Base-by-base conservation (phyloP, 37 sponge, comb jelly and placozoan species). In the Beroe ovata region DNA sequence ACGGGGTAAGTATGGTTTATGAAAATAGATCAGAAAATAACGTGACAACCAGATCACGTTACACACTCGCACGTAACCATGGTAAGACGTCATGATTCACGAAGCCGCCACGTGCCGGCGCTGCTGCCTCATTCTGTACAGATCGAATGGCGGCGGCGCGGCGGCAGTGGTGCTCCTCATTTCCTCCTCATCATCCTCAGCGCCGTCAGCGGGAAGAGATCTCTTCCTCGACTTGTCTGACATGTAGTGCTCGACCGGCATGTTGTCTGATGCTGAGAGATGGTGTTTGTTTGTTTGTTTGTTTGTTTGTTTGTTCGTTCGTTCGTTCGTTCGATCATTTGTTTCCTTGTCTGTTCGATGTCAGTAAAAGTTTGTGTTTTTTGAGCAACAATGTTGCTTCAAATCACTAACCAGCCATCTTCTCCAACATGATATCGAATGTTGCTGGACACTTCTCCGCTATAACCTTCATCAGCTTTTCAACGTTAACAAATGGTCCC, bases 401-500 rank as follows among this genome's bases (percentile, higher is more conserved):
- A n/a, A n/a, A n/a, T n/a, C n/a, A n/a, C n/a, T 25, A 23, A 77
- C 54, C 84, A 23, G 84, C 84, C 84, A 77, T 77, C 84, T 23
- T 8, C 84, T 77, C 84, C 1, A 77, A 26, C 84, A 77, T 77
- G 26, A 22, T 2, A 22, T 77, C 84, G 19, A 77, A 40, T 1
- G 84, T 42, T 19, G 35, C 14, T 25, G 64, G 89, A 60, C 63
- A 89, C 39, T 89, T 89, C 39, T 90, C 62, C 36, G 60, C 89
- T 11, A 97, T 64, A 20, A 90, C 38, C 28, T 89, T 60, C 38
- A 95, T 88, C 38, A 97, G 91, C 30, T 95, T 92, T 71, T 94
- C 93, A 14, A 97, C 66, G 30, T 92, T 37, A 4, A 97, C 97
- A 91, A 95, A 97, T 0, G 95, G 95, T 14, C 97, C 97, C 93